These are phyloP conservation scores for Choristoneura rosaceana DNA, from an alignment of 2,888 invertebrate genomes.

Conservation along the genomic window DNA sequence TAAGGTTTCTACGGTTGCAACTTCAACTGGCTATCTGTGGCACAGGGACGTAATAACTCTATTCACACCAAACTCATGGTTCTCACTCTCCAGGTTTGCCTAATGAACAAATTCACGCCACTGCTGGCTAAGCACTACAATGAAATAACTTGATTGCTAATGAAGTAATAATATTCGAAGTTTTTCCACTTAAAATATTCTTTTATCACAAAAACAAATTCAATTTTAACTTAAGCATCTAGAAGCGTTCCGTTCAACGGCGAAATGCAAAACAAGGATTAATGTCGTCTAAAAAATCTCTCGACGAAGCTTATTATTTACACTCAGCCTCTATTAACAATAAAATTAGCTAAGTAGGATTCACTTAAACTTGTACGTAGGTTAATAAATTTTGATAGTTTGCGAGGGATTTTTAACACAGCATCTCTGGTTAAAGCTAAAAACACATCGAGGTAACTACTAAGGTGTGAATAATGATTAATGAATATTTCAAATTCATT, in stretches of 20 bases:
- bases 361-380: slow-evolving; percentile 56
- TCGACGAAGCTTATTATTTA: slow-evolving; percentile 17
- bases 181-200: slow-evolving; percentile 28
- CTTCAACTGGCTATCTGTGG: background rate
- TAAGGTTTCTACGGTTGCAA: background rate
- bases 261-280: slow-evolving; percentile 29
- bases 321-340: slow-evolving; percentile 56
- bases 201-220: slow-evolving; percentile 39
- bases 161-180: slow-evolving; percentile 23
- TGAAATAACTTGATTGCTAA: slow-evolving; percentile 8
- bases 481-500: background rate
- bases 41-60: too few relatives aligned
- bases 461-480: background rate
- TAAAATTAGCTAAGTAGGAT: slow-evolving; percentile 54
- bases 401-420: slow-evolving; percentile 2
- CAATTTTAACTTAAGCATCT: slow-evolving; percentile 27
- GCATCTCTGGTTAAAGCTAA: slow-evolving; percentile 6
- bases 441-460: slow-evolving; percentile 34
- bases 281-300: slow-evolving; percentile 19
- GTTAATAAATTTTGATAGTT: slow-evolving; percentile 46
- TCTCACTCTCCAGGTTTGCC: too few relatives aligned
- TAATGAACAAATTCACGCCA: too few relatives aligned
- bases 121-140: background rate
- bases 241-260: slow-evolving; percentile 33
- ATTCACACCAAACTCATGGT: too few relatives aligned